Evolutionary conservation across 2,797 vertebrate genomes (phyloP), one percentile per base, ranked within the genome.

Genomic region (Muscicapa comitata): DNA sequence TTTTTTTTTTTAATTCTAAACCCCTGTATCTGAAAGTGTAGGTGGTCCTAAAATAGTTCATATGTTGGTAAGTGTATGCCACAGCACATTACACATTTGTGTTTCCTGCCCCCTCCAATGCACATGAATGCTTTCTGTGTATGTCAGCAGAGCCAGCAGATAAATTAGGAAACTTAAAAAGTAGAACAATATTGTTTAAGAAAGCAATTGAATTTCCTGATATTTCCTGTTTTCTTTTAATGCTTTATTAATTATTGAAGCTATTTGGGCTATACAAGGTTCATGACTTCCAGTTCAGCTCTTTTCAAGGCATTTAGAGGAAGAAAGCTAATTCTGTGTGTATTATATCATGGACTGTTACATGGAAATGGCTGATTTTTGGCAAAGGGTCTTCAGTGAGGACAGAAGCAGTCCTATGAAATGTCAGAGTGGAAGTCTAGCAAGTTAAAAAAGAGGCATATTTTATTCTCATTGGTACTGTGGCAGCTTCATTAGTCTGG

Each of bases 121-220:
- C 63, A 63, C 65, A 70, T 35, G 43, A 73, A 90, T 87, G 75
- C 62, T 55, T 96, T 85, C 72, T 90, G 47, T 82, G 95, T 93
- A 88, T 86, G 53, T 77, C 48, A 40, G 43, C 47, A 63, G 50
- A 86, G 18, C 66, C 92, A 89, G 87, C 57, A 87, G 88, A 93
- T 71, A 87, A 93, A 85, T 76, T 61, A 63, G 67, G 43, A 87
- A 80, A 33, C 19, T 55, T 79, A 29, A 82, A 50, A 88, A 90
- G 55, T 53, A 71, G 87, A 91, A 66, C 45, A 93, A 38, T 63
- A 35, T 75, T 84, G 53, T 91, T 90, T 85, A 70, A 94, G 61
- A 91, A 91, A 74, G 50, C 35, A 80, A n/a, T 66, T 93, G 15
- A 29, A n/a, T 92, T 94, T 94, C 55, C 38, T 79, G 25, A 51